Conservation (phyloP, 2,797 vertebrate species). For the Anas flavirostris region DNA sequence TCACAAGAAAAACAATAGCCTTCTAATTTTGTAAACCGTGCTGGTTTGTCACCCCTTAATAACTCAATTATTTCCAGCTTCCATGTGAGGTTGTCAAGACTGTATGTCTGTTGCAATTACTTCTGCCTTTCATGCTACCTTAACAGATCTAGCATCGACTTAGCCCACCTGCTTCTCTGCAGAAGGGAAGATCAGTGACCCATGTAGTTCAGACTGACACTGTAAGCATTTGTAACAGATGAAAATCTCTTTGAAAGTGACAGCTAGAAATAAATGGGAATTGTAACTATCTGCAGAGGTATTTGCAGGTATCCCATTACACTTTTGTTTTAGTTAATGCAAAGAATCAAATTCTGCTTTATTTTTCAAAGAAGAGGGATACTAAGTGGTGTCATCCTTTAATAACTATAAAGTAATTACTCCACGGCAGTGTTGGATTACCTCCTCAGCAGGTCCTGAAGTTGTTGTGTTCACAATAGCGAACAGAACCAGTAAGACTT, state of each 20-base stretch:
- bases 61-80: not conserved
- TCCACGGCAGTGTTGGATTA: not conserved
- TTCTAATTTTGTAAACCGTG: not conserved
- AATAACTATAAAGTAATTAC: not conserved
- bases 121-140: rapidly evolving
- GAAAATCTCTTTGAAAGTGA: not conserved
- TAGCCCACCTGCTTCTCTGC: not conserved
- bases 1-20: not conserved
- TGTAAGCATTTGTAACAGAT: not conserved
- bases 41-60: not conserved
- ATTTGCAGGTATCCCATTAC: not conserved
- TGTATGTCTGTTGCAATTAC: not conserved
- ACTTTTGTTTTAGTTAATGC: not conserved
- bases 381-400: not conserved
- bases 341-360: not conserved
- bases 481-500: not conserved
- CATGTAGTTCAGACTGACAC: not conserved
- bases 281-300: not conserved
- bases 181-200: not conserved
- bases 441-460: not conserved
- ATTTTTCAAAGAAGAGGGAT: not conserved
- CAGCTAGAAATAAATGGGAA: not conserved
- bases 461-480: not conserved
- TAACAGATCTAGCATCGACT: not conserved
- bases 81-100: not conserved